These are phyloP conservation scores for Argynnis bischoffii DNA, from an alignment of 2,888 invertebrate species.

Conservation along the genomic window DNA sequence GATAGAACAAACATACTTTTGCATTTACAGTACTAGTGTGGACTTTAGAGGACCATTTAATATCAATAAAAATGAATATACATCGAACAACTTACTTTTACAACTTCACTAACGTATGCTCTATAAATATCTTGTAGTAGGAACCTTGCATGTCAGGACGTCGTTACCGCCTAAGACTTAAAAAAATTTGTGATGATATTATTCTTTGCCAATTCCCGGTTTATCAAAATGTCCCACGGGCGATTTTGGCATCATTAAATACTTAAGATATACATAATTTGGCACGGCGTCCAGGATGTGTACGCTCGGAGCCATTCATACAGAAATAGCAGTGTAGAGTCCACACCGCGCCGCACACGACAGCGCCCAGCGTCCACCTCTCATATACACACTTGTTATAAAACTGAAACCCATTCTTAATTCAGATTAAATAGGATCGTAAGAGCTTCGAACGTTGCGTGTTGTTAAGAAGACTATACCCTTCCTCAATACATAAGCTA, in stretches of 20 bases:
- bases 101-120: too few relatives aligned
- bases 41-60: too few relatives aligned
- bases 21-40: too few relatives aligned
- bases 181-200: background rate
- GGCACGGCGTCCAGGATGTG: constrained; percentile 61
- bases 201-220: constrained; percentile 10
- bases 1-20: too few relatives aligned
- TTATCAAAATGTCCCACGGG: constrained; percentile 7
- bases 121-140: too few relatives aligned
- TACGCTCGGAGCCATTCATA: constrained; percentile 56
- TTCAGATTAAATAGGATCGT: too few relatives aligned
- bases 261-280: constrained; percentile 46
- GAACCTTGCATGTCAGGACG: background rate
- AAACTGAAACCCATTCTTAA: background rate
- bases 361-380: background rate
- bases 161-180: background rate
- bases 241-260: constrained; percentile 35
- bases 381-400: background rate
- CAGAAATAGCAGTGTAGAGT: constrained; percentile 57
- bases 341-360: constrained; percentile 8
- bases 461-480: too few relatives aligned
- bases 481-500: too few relatives aligned
- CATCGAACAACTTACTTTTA: too few relatives aligned
- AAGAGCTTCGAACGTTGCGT: too few relatives aligned
- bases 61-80: too few relatives aligned